Evolutionary conservation across 1,140 invertebrate genomes (phyloP).

Genomic region (Scaptodrosophila lebanonensis): DNA sequence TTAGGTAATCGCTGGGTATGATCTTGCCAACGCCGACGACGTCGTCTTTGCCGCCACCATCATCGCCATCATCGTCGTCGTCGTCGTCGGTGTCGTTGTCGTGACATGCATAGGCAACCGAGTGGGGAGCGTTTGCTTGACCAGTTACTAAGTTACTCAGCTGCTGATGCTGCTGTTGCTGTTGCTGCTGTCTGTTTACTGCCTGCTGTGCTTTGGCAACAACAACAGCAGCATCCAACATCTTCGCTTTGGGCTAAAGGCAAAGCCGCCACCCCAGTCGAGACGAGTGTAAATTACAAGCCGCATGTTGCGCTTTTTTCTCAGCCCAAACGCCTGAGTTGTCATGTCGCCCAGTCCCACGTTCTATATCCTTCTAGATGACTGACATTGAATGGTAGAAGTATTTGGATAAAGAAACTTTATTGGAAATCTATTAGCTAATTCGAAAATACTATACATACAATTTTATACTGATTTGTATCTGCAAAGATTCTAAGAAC

Average conservation of each 20-base stretch:
- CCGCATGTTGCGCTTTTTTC: slow-evolving; percentile 57
- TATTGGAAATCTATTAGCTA: no score
- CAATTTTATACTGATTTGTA: no score
- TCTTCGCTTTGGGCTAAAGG: slow-evolving; percentile 18
- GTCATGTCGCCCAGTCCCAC: no score
- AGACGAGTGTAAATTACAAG: slow-evolving; percentile 68
- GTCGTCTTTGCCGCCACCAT: no score
- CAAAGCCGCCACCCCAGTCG: slow-evolving; percentile 55
- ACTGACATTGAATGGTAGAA: neutral
- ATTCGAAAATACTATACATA: no score
- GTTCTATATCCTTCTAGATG: no score
- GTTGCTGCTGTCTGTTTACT: neutral
- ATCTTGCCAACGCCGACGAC: slow-evolving; percentile 36
- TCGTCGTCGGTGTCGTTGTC: slow-evolving; percentile 23
- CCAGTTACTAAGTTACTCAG: slow-evolving; percentile 42
- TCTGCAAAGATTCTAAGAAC: no score
- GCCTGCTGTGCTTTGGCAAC: no score
- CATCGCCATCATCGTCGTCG: no score
- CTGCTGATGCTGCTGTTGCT: slow-evolving; percentile 27
- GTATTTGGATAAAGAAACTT: no score
- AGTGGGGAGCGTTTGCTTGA: slow-evolving; percentile 30
- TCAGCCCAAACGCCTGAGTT: slow-evolving; percentile 53
- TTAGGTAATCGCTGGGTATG: slow-evolving; percentile 72
- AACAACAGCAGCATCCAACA: slow-evolving; percentile 13
- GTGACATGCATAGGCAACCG: slow-evolving; percentile 45